These are phyloP conservation scores for Tachina fera DNA, from an alignment of 2,888 invertebrate genomes.

Conservation along the genomic window DNA sequence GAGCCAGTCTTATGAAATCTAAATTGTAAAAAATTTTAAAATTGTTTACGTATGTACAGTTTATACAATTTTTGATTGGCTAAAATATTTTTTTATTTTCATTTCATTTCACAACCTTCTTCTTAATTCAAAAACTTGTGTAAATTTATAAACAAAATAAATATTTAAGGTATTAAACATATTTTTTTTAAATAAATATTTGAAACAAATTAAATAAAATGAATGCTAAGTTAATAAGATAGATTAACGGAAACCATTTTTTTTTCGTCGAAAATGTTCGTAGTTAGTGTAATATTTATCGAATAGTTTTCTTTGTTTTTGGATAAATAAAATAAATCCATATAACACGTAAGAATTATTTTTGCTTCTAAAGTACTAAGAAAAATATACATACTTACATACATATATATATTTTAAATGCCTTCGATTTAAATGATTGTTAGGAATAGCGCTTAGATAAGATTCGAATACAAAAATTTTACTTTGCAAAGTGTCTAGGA, in stretches of 20 bases:
- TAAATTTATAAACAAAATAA: background rate
- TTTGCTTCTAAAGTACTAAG: too few relatives aligned
- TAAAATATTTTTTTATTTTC: background rate
- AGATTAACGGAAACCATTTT: background rate
- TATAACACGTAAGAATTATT: too few relatives aligned
- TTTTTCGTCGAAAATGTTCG: too few relatives aligned
- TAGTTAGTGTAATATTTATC: too few relatives aligned
- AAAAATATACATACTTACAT: too few relatives aligned
- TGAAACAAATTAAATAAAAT: conserved; percentile 4
- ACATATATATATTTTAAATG: too few relatives aligned
- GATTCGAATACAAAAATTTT: too few relatives aligned
- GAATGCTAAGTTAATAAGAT: background rate
- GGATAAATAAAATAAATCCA: too few relatives aligned
- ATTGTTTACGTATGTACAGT: background rate
- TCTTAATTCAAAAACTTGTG: conserved; percentile 1
- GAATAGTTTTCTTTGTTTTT: too few relatives aligned
- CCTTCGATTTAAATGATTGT: too few relatives aligned
- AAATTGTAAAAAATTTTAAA: background rate
- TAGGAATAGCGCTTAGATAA: too few relatives aligned
- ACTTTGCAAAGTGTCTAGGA: too few relatives aligned
- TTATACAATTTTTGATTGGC: background rate
- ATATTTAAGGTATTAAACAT: background rate
- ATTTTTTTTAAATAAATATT: conserved; percentile 4
- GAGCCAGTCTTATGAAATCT: background rate
- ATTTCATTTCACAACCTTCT: background rate